Conservation (phyloP, 2,113 vertebrate genomes). For the Capreolus pygargus region DNA sequence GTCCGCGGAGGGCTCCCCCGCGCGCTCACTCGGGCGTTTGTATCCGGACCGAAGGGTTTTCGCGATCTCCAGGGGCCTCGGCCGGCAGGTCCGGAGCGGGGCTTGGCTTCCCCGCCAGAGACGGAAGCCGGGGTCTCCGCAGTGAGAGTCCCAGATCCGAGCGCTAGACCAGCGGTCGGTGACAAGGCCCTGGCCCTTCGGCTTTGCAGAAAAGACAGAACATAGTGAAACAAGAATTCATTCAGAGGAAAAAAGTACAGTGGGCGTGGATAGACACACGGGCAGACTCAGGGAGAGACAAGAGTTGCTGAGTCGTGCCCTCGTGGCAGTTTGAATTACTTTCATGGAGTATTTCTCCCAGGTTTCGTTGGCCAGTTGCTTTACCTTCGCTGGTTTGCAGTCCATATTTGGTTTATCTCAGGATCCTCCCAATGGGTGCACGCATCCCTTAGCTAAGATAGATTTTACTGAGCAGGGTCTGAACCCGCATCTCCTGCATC, state of each 20-base stretch:
- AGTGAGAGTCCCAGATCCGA: background rate
- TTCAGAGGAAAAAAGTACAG: background rate
- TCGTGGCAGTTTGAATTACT: background rate
- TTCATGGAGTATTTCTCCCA: background rate
- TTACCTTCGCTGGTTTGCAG: background rate
- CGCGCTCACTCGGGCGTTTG: background rate
- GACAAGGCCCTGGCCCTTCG: background rate
- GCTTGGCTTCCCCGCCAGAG: background rate
- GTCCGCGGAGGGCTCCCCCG: background rate
- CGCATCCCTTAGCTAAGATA: background rate
- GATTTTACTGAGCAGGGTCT: background rate
- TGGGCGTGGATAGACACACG: accelerated
- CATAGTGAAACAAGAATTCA: background rate
- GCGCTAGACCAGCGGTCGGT: background rate
- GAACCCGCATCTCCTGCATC: background rate
- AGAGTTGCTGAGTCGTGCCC: accelerated
- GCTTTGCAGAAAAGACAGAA: background rate
- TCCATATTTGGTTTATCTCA: background rate
- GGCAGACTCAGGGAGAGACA: background rate
- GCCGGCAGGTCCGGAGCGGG: background rate
- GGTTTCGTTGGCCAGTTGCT: background rate
- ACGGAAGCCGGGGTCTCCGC: accelerated
- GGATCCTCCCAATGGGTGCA: background rate
- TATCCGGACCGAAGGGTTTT: background rate
- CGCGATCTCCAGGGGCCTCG: accelerated